Conservation (phyloP, 2,113 vertebrate species). For the Halichoerus grypus region DNA sequence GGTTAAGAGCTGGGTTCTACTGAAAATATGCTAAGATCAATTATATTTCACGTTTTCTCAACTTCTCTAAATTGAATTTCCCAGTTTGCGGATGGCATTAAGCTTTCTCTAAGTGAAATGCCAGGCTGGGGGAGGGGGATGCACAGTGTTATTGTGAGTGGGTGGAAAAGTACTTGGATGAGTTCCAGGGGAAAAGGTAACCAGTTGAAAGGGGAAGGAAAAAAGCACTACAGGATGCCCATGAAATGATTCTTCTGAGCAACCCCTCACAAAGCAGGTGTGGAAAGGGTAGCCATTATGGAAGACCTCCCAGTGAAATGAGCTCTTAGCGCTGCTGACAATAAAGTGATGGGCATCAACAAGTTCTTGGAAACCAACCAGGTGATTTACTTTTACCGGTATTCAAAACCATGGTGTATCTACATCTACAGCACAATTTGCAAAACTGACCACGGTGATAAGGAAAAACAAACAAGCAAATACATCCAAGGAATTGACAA, state of each 20-base stretch:
- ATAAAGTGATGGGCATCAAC: not conserved
- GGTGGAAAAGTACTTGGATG: constrained; percentile 16
- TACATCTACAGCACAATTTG: not conserved
- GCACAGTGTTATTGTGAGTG: not conserved
- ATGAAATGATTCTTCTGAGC: not conserved
- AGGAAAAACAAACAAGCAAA: not conserved
- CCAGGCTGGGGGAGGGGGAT: not conserved
- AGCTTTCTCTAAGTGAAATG: constrained; percentile 63
- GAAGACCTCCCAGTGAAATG: not conserved
- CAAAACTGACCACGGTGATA: not conserved
- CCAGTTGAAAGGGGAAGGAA: not conserved
- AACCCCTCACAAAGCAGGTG: not conserved
- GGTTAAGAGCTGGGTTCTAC: constrained; percentile 31
- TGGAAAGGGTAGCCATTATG: not conserved
- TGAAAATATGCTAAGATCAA: constrained; percentile 53
- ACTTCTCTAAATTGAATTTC: constrained; percentile 53
- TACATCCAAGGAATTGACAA: not conserved
- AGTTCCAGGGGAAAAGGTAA: not conserved
- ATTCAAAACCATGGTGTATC: not conserved
- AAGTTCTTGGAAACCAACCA: not conserved
- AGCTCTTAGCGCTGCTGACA: not conserved
- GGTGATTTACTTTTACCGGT: not conserved
- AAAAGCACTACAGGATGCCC: not conserved
- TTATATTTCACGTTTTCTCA: constrained; percentile 66
- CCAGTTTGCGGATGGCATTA: constrained; percentile 70